These are phyloP conservation scores for Squalus acanthias DNA, from an alignment of 2,797 vertebrate species.

Conservation along the genomic window DNA sequence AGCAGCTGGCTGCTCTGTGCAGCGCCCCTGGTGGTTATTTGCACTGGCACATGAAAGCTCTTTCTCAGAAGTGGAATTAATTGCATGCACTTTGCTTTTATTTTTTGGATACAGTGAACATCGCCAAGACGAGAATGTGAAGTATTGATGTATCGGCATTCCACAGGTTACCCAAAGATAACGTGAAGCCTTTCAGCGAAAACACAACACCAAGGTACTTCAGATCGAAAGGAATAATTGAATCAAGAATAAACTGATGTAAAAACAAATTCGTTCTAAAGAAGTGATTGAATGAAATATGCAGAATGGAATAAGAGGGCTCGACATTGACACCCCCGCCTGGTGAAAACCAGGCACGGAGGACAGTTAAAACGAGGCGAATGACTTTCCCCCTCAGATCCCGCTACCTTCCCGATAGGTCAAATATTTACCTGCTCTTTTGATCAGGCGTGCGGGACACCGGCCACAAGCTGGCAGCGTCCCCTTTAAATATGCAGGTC, in stretches of 20 bases:
- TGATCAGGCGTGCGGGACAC: no score
- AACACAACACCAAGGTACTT: not conserved
- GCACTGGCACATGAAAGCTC: not conserved
- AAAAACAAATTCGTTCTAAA: not conserved
- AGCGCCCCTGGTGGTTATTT: not conserved
- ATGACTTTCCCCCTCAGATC: not conserved
- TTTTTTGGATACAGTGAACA: not conserved
- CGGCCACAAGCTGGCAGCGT: no score
- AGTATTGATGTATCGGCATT: not conserved
- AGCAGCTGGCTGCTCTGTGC: not conserved
- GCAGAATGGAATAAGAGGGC: not conserved
- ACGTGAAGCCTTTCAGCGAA: not conserved
- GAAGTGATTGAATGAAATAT: not conserved
- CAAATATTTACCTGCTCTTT: no score
- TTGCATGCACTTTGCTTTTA: not conserved
- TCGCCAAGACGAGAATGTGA: conserved; percentile 1
- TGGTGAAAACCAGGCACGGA: not conserved
- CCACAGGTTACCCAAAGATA: not conserved
- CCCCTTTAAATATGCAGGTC: no score
- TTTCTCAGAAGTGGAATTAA: not conserved
- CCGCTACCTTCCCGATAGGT: not conserved
- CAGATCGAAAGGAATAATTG: conserved; percentile 4
- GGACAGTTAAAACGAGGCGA: not conserved
- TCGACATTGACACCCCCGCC: not conserved
- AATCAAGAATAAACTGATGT: not conserved